Percentiles rank a stretch among this genome's conserved stretches.
phyloP scores from a whole-genome alignment of 2,113 vertebrate genomes.

The Egretta garzetta region DNA sequence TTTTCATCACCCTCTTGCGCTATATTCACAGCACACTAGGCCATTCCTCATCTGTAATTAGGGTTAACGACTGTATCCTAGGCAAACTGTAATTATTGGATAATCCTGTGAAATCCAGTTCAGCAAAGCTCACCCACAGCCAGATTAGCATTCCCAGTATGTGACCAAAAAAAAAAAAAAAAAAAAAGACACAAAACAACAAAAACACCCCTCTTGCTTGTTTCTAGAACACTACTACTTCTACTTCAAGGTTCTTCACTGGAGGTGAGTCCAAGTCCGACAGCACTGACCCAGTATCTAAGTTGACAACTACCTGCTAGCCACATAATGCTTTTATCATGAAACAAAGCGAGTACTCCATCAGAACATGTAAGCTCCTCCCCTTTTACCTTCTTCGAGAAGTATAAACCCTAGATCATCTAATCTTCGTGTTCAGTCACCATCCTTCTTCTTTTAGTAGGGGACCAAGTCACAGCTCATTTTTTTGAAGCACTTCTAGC shows the following conservation, averaged over 20 bases:
- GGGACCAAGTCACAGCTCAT: background rate
- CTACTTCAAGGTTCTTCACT: background rate
- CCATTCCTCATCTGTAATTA: background rate
- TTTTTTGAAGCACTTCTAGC: background rate
- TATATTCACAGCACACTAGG: background rate
- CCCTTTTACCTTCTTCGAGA: background rate
- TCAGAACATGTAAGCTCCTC: background rate
- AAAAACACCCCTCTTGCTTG: background rate
- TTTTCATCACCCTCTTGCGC: background rate
- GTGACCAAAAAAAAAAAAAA: background rate
- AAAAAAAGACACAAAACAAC: background rate
- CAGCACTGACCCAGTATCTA: rapidly evolving
- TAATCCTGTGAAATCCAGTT: background rate
- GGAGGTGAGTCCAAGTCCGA: background rate
- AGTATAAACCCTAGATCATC: background rate
- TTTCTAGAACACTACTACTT: background rate
- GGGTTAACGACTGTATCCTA: background rate
- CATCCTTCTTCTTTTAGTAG: background rate
- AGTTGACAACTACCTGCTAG: background rate
- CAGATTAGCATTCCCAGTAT: background rate
- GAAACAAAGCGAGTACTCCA: rapidly evolving
- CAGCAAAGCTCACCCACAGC: background rate
- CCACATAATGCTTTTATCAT: background rate
- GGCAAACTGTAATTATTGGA: background rate
- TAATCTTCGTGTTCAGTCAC: rapidly evolving